Evolutionary conservation across 2,888 invertebrate genomes (phyloP), one percentile per base, ranked within the genome.

Genomic region (Cosmorhoe ocellata): DNA sequence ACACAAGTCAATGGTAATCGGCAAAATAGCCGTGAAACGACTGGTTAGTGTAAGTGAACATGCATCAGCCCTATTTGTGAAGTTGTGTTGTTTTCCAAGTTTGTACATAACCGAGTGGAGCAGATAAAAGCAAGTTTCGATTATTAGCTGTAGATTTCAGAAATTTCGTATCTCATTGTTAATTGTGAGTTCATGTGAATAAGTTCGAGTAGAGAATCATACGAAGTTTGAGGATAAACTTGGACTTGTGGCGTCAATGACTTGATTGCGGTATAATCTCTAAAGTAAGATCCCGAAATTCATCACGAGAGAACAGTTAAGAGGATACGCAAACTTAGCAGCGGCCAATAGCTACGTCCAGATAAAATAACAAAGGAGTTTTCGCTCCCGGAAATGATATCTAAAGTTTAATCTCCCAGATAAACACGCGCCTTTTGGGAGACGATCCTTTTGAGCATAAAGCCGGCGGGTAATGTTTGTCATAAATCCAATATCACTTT

Each of bases 401-500:
- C 54, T 52, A 56, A 55, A 55, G 47, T 54, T 59, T 54, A 56
- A 58, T 58, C 59, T 56, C 52, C 37, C 56, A 55, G 59, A 59
- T 54, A 59, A 59, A 58, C 56, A 59, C 54, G 56, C 58, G 50
- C 50, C 58, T 54, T 62, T 58, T 44, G 56, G 54, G 59, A 58
- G 50, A 41, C 59, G 52, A 58, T 58, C 56, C 58, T 51, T 56
- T 56, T 59, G 38, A 51, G 53, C 57, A 56, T 52, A 59, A 60
- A 61, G 54, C 56, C 54, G 41, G 43, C 46, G 61, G 47, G 60
- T 61, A 64, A 65, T 64, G 61, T 66, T 58, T 64, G 61, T 67
- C 66, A 68, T 64, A 67, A 62, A 66, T 67, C 56, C 55, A 61
- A 68, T 66, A 69, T 66, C 68, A 68, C 67, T 74, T 65, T 58